Base-by-base conservation (phyloP, 2,113 vertebrate genomes). In the Hyaena hyaena region DNA sequence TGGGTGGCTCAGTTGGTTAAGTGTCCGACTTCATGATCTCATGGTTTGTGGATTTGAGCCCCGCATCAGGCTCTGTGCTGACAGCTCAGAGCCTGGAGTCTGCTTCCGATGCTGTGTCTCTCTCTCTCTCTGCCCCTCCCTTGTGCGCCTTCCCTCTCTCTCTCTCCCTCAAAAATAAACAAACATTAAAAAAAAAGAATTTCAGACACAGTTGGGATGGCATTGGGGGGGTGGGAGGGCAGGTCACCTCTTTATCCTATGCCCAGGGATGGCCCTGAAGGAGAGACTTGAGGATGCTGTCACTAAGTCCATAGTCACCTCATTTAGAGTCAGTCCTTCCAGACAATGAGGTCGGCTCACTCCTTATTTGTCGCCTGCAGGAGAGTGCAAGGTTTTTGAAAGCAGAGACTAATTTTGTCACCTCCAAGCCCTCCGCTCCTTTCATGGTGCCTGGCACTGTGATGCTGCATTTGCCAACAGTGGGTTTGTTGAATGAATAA, bases 141-240 rank as follows among this genome's bases (percentile, higher is more conserved):
- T 50, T 50, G 50, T 50, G 50, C 50, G 39, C 39, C 39, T 39
- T 39, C 39, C 39, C 39, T 50, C 50, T 50, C 50, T 50, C 50
- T 50, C 12, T 50, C 50, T 50, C 12, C 14, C 50, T 50, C 50
- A 50, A 50, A 50, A 50, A 50, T 50, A 50, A 50, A 50, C 50
- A 50, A 50, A 3, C 50, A 0, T 12, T 50, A 50, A 50, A 50
- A 50, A 50, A 48, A 50, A 50, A 50, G 11, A 50, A 73, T 39
- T 92, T 68, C 35, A 82, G 76, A 88, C 39, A n/a, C 14, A 94
- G 21, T 35, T 19, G 63, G 23, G 5, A 33, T 68, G 89, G 74
- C 16, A 33, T 0, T 11, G 19, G 17, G 23, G 28, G 28, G 10
- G 1, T 0, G 8, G n/a, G 28, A 33, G 28, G 26, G 19, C 1